Evolutionary conservation across 2,888 invertebrate species (phyloP).

Genomic region (Urechis unicinctus): DNA sequence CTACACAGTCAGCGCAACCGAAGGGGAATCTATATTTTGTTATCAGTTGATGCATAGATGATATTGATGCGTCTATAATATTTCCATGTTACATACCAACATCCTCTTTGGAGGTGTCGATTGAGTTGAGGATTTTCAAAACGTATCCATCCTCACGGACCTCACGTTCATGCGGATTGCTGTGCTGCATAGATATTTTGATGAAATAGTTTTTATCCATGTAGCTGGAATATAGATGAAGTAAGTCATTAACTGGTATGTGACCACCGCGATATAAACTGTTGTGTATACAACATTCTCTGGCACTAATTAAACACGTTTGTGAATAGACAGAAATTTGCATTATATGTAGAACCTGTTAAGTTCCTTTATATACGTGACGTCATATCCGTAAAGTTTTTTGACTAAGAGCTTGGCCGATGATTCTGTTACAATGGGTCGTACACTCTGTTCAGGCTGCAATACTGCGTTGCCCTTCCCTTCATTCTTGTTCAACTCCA

Average conservation of each 20-base stretch:
- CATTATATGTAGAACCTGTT: constrained; percentile 48
- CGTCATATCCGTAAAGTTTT: constrained; percentile 34
- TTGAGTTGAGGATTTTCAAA: constrained; percentile 75
- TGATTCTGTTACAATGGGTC: constrained; percentile 9
- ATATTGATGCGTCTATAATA: neutral
- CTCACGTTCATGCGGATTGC: constrained; percentile 25
- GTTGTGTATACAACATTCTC: too few relatives aligned
- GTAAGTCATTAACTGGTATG: too few relatives aligned
- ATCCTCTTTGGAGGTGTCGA: constrained; percentile 65
- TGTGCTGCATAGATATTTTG: constrained; percentile 53
- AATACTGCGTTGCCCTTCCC: neutral
- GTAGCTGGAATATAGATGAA: constrained; percentile 54
- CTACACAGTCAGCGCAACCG: constrained; percentile 5
- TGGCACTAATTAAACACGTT: too few relatives aligned
- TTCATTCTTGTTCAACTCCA: neutral
- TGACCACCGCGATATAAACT: too few relatives aligned
- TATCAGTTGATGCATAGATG: too few relatives aligned
- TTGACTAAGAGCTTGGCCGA: constrained; percentile 10
- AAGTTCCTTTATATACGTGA: constrained; percentile 58
- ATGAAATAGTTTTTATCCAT: constrained; percentile 74
- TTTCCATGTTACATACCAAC: constrained; percentile 23
- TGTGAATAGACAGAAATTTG: neutral
- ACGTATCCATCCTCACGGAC: constrained; percentile 52
- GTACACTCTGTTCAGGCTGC: constrained; percentile 14
- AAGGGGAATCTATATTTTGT: neutral